Evolutionary conservation across 1,140 invertebrate species (phyloP).

Genomic region (Achatina immaculata): DNA sequence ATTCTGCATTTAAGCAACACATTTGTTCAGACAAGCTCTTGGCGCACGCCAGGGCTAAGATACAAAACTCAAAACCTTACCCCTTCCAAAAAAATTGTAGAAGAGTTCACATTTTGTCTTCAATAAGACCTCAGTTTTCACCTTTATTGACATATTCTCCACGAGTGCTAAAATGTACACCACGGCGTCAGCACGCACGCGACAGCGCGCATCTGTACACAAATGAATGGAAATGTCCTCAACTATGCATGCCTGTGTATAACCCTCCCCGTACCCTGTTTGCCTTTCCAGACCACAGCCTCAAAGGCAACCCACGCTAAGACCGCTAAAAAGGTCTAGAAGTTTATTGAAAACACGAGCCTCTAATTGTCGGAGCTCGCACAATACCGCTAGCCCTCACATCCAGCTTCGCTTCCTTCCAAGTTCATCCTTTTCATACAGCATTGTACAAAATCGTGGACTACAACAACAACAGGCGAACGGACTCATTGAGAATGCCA

Average conservation of each 20-base stretch:
- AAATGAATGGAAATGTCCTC: background rate
- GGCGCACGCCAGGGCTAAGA: too few species aligned
- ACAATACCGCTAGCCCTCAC: constrained; percentile 9
- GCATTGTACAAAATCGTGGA: background rate
- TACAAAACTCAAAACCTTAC: too few species aligned
- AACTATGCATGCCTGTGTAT: constrained; percentile 8
- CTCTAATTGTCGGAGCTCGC: background rate
- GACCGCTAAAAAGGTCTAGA: background rate
- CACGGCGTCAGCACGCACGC: constrained; percentile 6
- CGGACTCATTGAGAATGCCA: background rate
- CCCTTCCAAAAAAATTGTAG: too few species aligned
- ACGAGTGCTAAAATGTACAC: background rate
- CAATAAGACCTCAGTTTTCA: too few species aligned
- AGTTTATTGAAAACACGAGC: background rate
- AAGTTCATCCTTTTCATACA: background rate
- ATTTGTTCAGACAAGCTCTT: too few species aligned
- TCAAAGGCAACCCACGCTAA: background rate
- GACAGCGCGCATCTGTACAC: constrained; percentile 7
- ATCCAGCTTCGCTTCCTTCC: background rate
- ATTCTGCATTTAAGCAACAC: too few species aligned
- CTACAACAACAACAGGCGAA: background rate
- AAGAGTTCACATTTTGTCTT: too few species aligned
- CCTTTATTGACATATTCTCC: too few species aligned
- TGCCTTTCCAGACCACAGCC: background rate
- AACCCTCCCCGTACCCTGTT: background rate